Conservation (phyloP, 2,888 invertebrate species). For the Panopea generosa region DNA sequence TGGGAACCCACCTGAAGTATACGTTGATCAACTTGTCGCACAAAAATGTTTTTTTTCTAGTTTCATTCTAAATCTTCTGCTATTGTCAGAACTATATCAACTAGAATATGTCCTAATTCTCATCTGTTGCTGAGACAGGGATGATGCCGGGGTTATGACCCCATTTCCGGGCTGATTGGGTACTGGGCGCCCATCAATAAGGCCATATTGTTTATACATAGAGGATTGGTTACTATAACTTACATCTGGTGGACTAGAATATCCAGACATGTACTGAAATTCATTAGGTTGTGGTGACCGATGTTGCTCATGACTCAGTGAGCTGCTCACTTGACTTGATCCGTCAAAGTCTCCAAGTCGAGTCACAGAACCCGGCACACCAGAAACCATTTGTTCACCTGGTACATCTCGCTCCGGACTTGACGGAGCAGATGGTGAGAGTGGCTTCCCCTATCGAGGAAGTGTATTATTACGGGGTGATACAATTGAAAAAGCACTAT, state of each 20-base stretch:
- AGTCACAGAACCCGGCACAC: slow-evolving; percentile 69
- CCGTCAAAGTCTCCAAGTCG: slow-evolving; percentile 78
- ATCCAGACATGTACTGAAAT: slow-evolving; percentile 53
- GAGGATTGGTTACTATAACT: slow-evolving; percentile 37
- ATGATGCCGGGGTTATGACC: slow-evolving; percentile 26
- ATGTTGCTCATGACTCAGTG: slow-evolving; percentile 57
- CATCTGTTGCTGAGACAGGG: no score
- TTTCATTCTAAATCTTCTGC: slow-evolving; percentile 66
- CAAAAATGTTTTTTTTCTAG: slow-evolving; percentile 65
- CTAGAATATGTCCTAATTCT: slow-evolving; percentile 61
- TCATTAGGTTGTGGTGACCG: slow-evolving; percentile 51
- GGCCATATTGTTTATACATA: slow-evolving; percentile 70
- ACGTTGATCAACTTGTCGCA: slow-evolving; percentile 71
- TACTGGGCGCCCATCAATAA: slow-evolving; percentile 61
- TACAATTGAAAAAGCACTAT: slow-evolving; percentile 79
- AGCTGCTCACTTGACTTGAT: slow-evolving; percentile 74
- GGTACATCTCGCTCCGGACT: slow-evolving; percentile 56
- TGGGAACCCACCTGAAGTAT: slow-evolving; percentile 59
- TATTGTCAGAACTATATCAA: slow-evolving; percentile 75
- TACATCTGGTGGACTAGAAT: slow-evolving; percentile 52
- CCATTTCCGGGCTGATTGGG: slow-evolving; percentile 17
- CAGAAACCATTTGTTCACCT: slow-evolving; percentile 59
- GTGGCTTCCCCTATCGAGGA: slow-evolving; percentile 68
- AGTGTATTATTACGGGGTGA: slow-evolving; percentile 75
- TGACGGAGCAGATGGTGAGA: slow-evolving; percentile 40